Conservation (phyloP, 1,140 invertebrate genomes). For the Druon quercuslanigerum region DNA sequence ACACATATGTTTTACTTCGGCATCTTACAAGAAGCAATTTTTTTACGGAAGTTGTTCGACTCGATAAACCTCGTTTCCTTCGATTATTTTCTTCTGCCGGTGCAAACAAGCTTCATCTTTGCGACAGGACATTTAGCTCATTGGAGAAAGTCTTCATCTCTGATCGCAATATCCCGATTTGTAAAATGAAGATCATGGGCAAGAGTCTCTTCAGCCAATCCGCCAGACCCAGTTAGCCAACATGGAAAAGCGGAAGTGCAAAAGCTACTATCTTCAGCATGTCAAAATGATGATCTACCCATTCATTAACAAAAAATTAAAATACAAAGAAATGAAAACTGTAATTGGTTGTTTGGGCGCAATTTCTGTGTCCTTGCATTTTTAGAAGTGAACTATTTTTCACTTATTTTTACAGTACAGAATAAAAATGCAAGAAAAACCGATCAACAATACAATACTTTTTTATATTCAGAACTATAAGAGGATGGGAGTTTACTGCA, state of each 20-base stretch:
- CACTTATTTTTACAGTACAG: too few relatives aligned
- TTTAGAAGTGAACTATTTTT: too few relatives aligned
- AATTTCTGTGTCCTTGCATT: too few relatives aligned
- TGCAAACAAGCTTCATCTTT: slow-evolving; percentile 34
- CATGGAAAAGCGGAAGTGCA: slow-evolving; percentile 29
- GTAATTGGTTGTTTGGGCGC: too few relatives aligned
- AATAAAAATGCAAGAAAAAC: too few relatives aligned
- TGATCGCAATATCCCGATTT: slow-evolving; percentile 47
- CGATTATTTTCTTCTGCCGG: slow-evolving; percentile 17
- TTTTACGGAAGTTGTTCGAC: slow-evolving; percentile 35
- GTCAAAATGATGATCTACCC: too few relatives aligned
- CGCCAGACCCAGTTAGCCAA: slow-evolving; percentile 42
- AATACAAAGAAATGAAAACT: too few relatives aligned
- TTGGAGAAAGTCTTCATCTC: slow-evolving; percentile 55
- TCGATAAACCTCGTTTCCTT: slow-evolving; percentile 22
- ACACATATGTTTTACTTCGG: neutral
- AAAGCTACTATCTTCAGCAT: neutral
- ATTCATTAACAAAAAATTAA: too few relatives aligned
- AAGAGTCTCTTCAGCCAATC: slow-evolving; percentile 48
- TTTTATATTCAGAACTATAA: too few relatives aligned
- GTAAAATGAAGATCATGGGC: slow-evolving; percentile 33
- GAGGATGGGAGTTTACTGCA: too few relatives aligned
- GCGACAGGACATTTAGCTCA: slow-evolving; percentile 44
- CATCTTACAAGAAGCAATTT: slow-evolving; percentile 14
- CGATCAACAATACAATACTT: too few relatives aligned